Evolutionary conservation across 2,888 invertebrate species (phyloP), one percentile per base, ranked within the genome.

Genomic region (Empis stercorea): DNA sequence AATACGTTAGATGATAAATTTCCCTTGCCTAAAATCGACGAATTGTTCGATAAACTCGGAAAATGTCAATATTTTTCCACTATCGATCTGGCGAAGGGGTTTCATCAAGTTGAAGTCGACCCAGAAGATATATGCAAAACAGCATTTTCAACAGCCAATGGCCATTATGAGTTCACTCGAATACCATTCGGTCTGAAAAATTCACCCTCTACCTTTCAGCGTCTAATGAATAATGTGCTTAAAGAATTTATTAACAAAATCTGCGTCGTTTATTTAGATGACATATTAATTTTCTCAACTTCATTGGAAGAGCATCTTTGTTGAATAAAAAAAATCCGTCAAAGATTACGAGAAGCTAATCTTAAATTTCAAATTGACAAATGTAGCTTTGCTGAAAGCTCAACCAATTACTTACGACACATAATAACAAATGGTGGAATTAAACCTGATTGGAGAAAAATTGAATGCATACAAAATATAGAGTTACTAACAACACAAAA

Each of bases 181-280:
- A 41, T 41, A 30, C 41, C 41, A 4, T 41, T 41, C 11, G 30
- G 41, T 3, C 15, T 41, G 3, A 41, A 41, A 30, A 41, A 41
- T 20, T 11, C 52, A 9, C 47, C 49, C 3, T 30, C 45, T 5
- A 48, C 45, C 13, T 48, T 48, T 36, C 53, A 55, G 39, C 44
- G 50, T 6, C 5, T 55, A 27, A 53, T 52, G 46, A 55, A 55
- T 43, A 11, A 42, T 14, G 37, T 54, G 13, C 27, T 53, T 17
- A 45, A 23, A 11, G 46, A 52, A 6, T 46, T 30, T 34, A 46
- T 51, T 7, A 49, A 49, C 37, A 52, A 44, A 36, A 45, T 50
- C 4, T 47, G 46, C 38, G 48, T 51, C 4, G 43, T 50, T 13
- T 51, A 53, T 47, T n/a, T 54, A n/a, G 51, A 52, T 20, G 50